Conservation (phyloP, 2,113 vertebrate genomes). For the Donacobius atricapilla region DNA sequence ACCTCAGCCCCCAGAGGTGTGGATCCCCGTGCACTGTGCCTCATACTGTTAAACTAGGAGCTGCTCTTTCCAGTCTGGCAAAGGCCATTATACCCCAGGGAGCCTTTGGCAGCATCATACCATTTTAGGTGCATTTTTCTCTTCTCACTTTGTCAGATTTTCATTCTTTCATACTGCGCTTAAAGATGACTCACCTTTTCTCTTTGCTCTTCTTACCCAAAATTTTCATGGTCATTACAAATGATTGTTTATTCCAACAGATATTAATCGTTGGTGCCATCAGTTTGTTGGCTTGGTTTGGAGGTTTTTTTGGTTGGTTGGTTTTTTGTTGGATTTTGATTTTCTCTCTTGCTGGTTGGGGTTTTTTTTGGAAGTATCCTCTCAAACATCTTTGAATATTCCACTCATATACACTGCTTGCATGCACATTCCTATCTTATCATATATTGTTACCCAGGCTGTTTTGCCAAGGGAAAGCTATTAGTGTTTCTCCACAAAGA, state of each 20-base stretch:
- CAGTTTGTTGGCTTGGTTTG: background rate
- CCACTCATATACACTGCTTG: background rate
- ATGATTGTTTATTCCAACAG: background rate
- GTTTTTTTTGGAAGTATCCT: background rate
- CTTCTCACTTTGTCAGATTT: background rate
- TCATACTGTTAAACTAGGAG: background rate
- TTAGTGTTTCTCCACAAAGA: background rate
- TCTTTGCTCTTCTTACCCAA: background rate
- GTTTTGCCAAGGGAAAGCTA: background rate
- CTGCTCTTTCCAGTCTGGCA: background rate
- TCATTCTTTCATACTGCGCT: background rate
- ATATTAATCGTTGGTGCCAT: background rate
- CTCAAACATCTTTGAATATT: background rate
- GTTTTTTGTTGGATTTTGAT: background rate
- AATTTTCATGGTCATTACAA: background rate
- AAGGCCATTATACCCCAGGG: background rate
- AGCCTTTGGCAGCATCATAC: background rate
- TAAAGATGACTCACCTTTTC: background rate
- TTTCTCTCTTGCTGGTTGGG: background rate
- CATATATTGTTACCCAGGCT: background rate
- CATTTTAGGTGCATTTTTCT: background rate
- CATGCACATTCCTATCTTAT: background rate
- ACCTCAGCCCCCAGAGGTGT: background rate
- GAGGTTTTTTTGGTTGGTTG: background rate
- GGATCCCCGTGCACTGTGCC: fast-evolving